Percentiles rank a stretch among this genome's conserved stretches.
Evolutionary conservation across 2,113 vertebrate species (phyloP).

Genomic region (Otocyon megalotis): DNA sequence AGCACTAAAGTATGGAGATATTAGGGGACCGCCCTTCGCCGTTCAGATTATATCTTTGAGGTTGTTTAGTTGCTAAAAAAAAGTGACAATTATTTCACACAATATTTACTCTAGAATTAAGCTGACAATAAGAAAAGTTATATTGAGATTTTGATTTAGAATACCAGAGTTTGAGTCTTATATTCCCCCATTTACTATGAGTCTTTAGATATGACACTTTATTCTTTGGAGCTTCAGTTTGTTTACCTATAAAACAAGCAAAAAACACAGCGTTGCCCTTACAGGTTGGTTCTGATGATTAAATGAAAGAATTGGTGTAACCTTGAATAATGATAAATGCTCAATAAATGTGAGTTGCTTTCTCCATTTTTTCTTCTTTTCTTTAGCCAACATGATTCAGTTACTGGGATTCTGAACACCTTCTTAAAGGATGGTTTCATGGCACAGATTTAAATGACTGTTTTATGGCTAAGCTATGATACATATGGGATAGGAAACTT

Average conservation of each 20-base stretch:
- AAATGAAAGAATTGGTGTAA: neutral
- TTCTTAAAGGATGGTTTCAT: neutral
- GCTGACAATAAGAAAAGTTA: neutral
- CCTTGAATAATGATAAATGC: neutral
- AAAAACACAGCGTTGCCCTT: neutral
- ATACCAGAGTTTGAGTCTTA: neutral
- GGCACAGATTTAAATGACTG: neutral
- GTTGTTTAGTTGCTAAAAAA: neutral
- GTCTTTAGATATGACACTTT: neutral
- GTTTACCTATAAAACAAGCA: neutral
- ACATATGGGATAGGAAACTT: neutral
- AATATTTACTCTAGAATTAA: neutral
- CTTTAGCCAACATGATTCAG: neutral
- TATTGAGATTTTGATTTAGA: neutral
- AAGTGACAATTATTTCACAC: neutral
- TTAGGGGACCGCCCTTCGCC: neutral
- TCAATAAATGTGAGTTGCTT: neutral
- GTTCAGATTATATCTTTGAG: neutral
- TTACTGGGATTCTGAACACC: neutral
- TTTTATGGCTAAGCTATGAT: neutral
- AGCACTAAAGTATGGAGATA: neutral
- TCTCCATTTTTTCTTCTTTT: neutral
- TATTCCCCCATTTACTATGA: neutral
- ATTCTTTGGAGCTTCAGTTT: neutral
- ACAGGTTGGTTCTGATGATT: neutral